Evolutionary conservation across 1,140 invertebrate species (phyloP), one percentile per base, ranked within the genome.

Genomic region (Achatina immaculata): DNA sequence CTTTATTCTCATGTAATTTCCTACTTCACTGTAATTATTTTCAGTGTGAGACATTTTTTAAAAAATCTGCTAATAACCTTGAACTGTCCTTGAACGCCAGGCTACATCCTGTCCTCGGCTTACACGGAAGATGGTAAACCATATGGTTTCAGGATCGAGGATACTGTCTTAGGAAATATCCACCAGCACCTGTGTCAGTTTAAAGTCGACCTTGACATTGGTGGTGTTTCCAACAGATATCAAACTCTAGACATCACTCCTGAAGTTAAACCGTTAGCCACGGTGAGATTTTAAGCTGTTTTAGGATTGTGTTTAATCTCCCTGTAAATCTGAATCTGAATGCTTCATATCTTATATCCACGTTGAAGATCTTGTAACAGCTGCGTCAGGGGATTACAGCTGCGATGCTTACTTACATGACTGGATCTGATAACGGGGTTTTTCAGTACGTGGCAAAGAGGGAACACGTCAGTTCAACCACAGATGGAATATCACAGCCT

Each of bases 111-210:
- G 28, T 14, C 80, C 7, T 75, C 78, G 2, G 82, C 84, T 43
- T 85, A 83, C 81, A 42, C 74, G 6, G 38, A 74, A 24, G 72
- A 55, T 11, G 82, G 82, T 31, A 71, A 81, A 28, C 51, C 81
- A 19, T 89, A 85, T 72, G 88, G 88, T 0, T 86, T 82, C 45
- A 51, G 76, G n/a, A 65, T 88, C 1, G 73, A 71, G 21, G 78
- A 82, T 7, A 68, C 78, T 42, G 65, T 82, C 19, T 28, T 79
- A 24, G 88, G 83, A 34, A 85, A 81, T 58, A 73, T 89, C 16
- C 88, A 89, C 68, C 82, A 87, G 21, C 88, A 89, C 78, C 72
- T 88, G 38, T 84, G 88, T 65, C 66, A 87, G 77, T 89, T 85
- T 75, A 88, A 88, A 71, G 85, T 82, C 14, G 87, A 88, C 80